A percentile compares a stretch with the other conserved stretches of the same genome.
phyloP scores from a whole-genome alignment of 2,888 invertebrate genomes.

The Philaethria dido region DNA sequence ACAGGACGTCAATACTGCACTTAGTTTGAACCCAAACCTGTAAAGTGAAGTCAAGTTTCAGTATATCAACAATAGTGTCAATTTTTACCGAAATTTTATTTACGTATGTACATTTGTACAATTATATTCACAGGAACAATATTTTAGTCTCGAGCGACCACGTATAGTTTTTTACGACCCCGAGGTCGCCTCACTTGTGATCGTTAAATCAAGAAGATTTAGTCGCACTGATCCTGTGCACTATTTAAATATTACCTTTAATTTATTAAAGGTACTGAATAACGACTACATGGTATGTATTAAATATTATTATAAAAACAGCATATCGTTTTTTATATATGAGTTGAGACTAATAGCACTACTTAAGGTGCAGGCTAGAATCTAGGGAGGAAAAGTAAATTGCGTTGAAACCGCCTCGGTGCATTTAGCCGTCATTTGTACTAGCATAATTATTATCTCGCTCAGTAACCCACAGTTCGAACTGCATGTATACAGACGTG shows the following conservation, averaged over 20 bases:
- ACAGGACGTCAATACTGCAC: too few relatives aligned
- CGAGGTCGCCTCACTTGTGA: neutral
- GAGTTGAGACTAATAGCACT: too few relatives aligned
- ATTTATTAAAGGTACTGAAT: neutral
- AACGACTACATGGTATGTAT: neutral
- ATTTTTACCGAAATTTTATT: too few relatives aligned
- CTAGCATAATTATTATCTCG: too few relatives aligned
- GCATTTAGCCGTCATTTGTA: too few relatives aligned
- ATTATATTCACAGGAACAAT: neutral
- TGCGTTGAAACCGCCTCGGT: too few relatives aligned
- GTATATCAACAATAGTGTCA: neutral
- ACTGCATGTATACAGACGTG: too few relatives aligned
- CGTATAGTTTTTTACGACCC: neutral
- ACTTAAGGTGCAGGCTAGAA: too few relatives aligned
- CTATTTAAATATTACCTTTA: neutral
- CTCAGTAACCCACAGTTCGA: too few relatives aligned
- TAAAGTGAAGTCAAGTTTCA: neutral
- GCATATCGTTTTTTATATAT: too few relatives aligned
- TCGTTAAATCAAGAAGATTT: neutral
- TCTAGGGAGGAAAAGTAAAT: too few relatives aligned
- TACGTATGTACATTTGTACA: neutral
- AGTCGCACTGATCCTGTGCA: conserved; percentile 10
- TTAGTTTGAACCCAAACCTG: too few relatives aligned
- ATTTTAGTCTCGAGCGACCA: conserved; percentile 10
- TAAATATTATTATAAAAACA: neutral